These are phyloP conservation scores for Limanda limanda DNA, from an alignment of 2,113 vertebrate species.

Conservation along the genomic window DNA sequence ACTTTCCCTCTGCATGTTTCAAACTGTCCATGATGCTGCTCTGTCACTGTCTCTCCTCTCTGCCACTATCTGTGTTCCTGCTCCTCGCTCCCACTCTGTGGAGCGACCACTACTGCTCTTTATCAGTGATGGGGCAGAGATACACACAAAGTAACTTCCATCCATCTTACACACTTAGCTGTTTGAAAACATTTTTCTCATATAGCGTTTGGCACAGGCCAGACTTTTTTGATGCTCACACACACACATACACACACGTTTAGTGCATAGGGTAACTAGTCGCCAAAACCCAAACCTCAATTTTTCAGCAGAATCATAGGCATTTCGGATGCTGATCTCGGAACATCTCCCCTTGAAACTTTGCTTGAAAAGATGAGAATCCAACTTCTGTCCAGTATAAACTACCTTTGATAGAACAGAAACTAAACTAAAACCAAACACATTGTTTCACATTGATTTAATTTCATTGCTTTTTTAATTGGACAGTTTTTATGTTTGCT, in stretches of 20 bases:
- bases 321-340: too few species aligned
- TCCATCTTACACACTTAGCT: too few species aligned
- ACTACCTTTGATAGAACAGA: background rate
- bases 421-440: background rate
- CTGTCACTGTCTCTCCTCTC: background rate
- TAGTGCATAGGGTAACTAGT: too few species aligned
- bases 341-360: too few species aligned
- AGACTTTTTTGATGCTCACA: too few species aligned
- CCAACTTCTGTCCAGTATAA: background rate
- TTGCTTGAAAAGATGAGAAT: too few species aligned
- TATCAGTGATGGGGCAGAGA: constrained; percentile 34
- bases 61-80: background rate
- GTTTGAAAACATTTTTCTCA: too few species aligned
- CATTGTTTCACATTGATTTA: constrained; percentile 6
- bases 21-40: background rate
- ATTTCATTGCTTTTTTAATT: background rate
- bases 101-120: constrained; percentile 37
- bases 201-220: too few species aligned
- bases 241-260: too few species aligned
- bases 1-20: too few species aligned
- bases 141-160: background rate
- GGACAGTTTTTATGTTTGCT: constrained; percentile 1
- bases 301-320: too few species aligned
- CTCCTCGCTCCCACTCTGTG: background rate
- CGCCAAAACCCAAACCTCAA: too few species aligned